A percentile compares a stretch with the other conserved stretches of the same genome.
phyloP scores from a whole-genome alignment of 2,113 vertebrate species.

The Psilopsiagon aymara region DNA sequence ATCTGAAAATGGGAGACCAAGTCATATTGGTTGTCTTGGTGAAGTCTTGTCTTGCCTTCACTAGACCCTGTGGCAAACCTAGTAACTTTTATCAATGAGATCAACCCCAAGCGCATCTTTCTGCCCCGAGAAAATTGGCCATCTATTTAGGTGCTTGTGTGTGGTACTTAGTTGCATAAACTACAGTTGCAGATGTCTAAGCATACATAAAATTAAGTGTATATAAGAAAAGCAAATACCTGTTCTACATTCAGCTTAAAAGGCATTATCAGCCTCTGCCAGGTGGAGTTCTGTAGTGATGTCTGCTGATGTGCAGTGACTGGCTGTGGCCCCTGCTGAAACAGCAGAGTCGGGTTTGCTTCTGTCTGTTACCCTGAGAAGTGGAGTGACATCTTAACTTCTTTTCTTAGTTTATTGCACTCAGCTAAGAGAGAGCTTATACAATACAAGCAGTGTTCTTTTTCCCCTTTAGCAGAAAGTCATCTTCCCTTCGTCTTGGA shows the following conservation, averaged over 20 bases:
- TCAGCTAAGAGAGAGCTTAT: background rate
- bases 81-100: background rate
- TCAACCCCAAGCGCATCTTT: background rate
- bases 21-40: background rate
- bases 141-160: background rate
- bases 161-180: background rate
- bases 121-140: background rate
- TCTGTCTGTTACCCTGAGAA: background rate
- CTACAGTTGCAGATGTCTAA: background rate
- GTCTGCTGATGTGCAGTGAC: too few relatives aligned
- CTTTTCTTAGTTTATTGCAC: background rate
- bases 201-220: fast-evolving
- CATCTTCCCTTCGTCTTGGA: background rate
- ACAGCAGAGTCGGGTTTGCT: background rate
- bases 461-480: background rate
- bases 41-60: background rate
- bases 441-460: background rate
- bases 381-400: background rate
- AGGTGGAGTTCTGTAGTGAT: too few relatives aligned
- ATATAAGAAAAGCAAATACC: fast-evolving
- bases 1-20: background rate
- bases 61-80: background rate
- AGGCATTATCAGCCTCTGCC: background rate
- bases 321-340: background rate
- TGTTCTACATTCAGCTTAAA: background rate